These are phyloP conservation scores for Thripadectes ignobilis DNA, from an alignment of 2,797 vertebrate species.

Conservation along the genomic window DNA sequence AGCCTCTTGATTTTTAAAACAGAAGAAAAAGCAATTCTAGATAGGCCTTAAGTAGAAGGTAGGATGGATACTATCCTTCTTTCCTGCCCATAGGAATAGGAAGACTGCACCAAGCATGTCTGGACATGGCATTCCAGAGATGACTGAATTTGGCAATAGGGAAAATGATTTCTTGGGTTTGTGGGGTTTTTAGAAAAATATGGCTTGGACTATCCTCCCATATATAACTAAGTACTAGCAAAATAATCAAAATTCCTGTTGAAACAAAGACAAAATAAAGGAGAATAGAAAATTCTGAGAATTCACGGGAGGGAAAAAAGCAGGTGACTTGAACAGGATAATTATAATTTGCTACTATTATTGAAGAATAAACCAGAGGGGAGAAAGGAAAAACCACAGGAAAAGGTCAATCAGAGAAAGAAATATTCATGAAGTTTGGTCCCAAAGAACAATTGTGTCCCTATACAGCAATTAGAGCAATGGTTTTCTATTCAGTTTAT, in stretches of 20 bases:
- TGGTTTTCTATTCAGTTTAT: slow-evolving; percentile 7
- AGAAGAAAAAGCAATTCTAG: background rate
- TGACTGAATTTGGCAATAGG: background rate
- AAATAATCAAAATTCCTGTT: background rate
- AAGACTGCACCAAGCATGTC: background rate
- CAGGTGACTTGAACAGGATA: background rate
- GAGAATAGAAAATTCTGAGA: background rate
- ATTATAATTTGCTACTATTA: background rate
- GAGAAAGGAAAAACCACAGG: background rate
- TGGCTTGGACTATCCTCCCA: background rate
- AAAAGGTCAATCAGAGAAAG: slow-evolving; percentile 17
- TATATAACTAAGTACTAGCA: background rate
- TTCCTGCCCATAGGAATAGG: accelerated
- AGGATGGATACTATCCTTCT: background rate
- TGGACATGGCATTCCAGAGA: background rate
- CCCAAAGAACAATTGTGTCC: background rate
- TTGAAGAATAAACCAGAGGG: background rate
- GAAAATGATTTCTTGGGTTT: background rate
- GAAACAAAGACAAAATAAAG: background rate
- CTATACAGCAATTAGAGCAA: background rate
- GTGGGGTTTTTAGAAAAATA: background rate
- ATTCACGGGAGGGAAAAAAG: background rate
- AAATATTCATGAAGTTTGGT: background rate
- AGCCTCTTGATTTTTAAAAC: background rate
- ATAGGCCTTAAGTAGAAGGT: background rate